A percentile compares a stretch with the other conserved stretches of the same genome.
Conservation (phyloP, 2,113 vertebrate species). For the Catharus bicknelli region DNA sequence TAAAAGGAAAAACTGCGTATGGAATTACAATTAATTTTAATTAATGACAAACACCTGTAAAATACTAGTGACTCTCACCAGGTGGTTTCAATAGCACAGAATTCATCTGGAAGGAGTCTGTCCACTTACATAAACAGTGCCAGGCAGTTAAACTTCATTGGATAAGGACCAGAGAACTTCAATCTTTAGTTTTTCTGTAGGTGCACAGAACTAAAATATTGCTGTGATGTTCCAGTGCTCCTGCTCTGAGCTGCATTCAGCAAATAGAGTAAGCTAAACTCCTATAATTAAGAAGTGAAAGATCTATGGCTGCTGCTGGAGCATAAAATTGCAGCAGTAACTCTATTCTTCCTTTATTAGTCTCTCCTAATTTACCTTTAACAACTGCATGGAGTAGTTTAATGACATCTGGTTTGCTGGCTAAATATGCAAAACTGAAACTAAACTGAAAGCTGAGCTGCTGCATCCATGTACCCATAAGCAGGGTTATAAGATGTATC, state of each 20-base stretch:
- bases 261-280: neutral
- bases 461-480: accelerated
- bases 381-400: neutral
- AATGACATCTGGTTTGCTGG: neutral
- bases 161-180: neutral
- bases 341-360: neutral
- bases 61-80: neutral
- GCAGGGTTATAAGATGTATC: neutral
- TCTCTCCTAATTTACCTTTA: neutral
- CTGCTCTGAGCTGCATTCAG: neutral
- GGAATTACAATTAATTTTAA: neutral
- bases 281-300: neutral
- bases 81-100: neutral
- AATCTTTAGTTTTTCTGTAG: neutral
- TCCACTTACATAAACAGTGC: neutral
- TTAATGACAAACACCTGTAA: neutral
- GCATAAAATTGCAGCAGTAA: neutral
- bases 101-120: neutral
- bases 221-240: neutral
- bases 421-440: neutral
- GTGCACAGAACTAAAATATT: neutral
- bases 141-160: neutral
- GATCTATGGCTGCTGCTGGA: neutral
- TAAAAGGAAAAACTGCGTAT: neutral
- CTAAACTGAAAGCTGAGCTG: neutral